Conservation (phyloP, 2,797 vertebrate genomes). For the Coregonus suidteri region DNA sequence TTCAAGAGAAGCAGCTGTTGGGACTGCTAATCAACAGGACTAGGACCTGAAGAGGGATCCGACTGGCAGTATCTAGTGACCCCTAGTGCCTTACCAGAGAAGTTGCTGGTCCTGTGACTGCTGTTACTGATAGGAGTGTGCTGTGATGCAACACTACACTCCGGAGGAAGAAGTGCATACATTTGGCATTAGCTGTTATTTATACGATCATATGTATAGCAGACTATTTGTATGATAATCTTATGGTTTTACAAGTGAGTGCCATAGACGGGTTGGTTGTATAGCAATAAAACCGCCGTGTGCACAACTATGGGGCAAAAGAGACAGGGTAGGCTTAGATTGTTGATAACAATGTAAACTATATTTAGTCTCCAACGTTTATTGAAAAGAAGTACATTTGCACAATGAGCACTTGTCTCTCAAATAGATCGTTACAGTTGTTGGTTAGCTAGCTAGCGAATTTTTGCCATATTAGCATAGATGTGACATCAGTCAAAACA, state of each 20-base stretch:
- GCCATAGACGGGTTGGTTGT: conserved; percentile 8
- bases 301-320: too few species aligned
- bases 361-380: too few species aligned
- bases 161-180: conserved; percentile 21
- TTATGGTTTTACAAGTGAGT: conserved; percentile 21
- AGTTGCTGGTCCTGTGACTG: conserved; percentile 16
- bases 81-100: conserved; percentile 40
- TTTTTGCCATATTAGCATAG: too few species aligned
- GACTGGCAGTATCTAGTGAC: conserved; percentile 33
- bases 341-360: too few species aligned
- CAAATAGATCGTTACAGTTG: too few species aligned
- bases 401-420: too few species aligned
- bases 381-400: too few species aligned
- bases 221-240: conserved; percentile 25
- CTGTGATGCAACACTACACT: conserved; percentile 24
- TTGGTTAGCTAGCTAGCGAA: too few species aligned
- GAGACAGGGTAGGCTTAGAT: too few species aligned
- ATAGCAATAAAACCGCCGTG: too few species aligned
- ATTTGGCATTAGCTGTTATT: conserved; percentile 43
- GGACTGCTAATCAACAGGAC: conserved; percentile 2
- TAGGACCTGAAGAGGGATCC: conserved; percentile 22
- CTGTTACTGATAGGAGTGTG: conserved; percentile 6
- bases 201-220: conserved; percentile 35
- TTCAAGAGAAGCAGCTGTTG: conserved; percentile 2
- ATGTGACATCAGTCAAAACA: too few species aligned